These are phyloP conservation scores for Coenonympha glycerion DNA, from an alignment of 2,888 invertebrate species.

Conservation along the genomic window DNA sequence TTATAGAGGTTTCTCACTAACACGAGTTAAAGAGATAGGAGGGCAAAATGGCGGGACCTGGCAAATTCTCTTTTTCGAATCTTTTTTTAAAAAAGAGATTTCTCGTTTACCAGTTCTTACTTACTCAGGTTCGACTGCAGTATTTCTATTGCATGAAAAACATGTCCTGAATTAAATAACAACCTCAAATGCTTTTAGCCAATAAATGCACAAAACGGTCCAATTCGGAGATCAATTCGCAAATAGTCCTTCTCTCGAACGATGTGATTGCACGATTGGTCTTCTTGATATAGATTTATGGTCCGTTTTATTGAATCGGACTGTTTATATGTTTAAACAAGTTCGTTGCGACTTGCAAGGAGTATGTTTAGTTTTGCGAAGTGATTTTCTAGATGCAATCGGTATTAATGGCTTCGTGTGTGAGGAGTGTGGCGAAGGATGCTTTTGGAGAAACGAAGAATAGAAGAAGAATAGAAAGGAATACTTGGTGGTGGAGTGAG, in stretches of 20 bases:
- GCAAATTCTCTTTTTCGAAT: too few species aligned
- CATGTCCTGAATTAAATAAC: slow-evolving; percentile 46
- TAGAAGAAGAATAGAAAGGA: too few species aligned
- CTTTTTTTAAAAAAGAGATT: too few species aligned
- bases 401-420: too few species aligned
- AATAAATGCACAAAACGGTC: slow-evolving; percentile 35
- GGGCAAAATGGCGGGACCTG: too few species aligned
- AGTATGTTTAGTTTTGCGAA: neutral
- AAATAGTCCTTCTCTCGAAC: slow-evolving; percentile 61
- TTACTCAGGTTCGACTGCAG: neutral
- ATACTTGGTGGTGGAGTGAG: too few species aligned
- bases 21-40: too few species aligned
- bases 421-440: too few species aligned
- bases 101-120: too few species aligned
- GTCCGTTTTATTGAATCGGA: slow-evolving; percentile 22
- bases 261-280: slow-evolving; percentile 61
- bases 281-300: slow-evolving; percentile 62
- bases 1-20: too few species aligned
- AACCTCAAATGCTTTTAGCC: slow-evolving; percentile 38
- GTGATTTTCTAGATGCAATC: neutral
- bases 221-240: slow-evolving; percentile 45
- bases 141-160: slow-evolving; percentile 1
- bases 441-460: too few species aligned
- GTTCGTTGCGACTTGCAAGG: slow-evolving; percentile 3
- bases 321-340: slow-evolving; percentile 8